Conservation (phyloP, 2,888 invertebrate species). For the Limnephilus lunatus region DNA sequence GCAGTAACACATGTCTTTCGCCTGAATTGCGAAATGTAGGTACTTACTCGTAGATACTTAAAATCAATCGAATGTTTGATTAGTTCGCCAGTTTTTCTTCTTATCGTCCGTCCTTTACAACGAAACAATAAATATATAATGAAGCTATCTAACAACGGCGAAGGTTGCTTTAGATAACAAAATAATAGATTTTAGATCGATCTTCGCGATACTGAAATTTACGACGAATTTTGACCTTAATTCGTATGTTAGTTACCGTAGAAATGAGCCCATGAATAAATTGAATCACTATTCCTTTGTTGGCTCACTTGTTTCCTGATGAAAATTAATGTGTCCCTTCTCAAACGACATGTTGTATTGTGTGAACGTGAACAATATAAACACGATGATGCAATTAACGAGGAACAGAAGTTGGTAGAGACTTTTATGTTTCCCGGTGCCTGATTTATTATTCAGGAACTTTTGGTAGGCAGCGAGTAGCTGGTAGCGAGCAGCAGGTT, state of each 20-base stretch:
- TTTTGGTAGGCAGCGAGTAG: background rate
- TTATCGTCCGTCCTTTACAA: background rate
- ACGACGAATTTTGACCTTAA: background rate
- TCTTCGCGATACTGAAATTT: background rate
- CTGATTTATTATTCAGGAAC: background rate
- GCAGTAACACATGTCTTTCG: too few species aligned
- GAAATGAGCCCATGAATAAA: background rate
- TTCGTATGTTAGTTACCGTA: background rate
- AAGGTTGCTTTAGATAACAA: background rate
- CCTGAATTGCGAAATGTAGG: too few species aligned
- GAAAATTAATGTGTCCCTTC: background rate
- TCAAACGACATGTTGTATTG: background rate
- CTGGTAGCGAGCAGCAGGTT: background rate
- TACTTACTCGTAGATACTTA: too few species aligned
- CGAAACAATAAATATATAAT: background rate
- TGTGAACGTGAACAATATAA: background rate
- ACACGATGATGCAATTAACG: background rate
- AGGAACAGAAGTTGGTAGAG: background rate
- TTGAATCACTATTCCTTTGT: background rate
- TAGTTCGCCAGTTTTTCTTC: too few species aligned
- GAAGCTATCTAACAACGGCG: background rate
- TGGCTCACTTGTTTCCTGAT: background rate
- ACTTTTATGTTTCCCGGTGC: background rate
- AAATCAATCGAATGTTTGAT: too few species aligned
- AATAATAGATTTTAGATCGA: background rate